These are phyloP conservation scores for Leptosomus discolor DNA, from an alignment of 2,113 vertebrate genomes.

Conservation along the genomic window DNA sequence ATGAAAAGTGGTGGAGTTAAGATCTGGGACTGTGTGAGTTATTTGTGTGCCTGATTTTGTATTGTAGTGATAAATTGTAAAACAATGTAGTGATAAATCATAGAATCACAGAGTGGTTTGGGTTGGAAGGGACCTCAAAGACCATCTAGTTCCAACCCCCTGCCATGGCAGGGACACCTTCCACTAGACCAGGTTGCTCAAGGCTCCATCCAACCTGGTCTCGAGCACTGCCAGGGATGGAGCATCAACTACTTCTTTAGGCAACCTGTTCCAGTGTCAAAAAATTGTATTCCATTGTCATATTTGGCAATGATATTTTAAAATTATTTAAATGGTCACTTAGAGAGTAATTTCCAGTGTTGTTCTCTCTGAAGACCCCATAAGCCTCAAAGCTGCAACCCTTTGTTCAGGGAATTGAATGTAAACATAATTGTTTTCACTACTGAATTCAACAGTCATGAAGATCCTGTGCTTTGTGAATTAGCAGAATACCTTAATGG, in stretches of 20 bases:
- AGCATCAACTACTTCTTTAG: no score
- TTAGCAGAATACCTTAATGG: background rate
- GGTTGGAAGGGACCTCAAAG: no score
- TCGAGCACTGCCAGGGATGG: no score
- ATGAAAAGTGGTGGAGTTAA: background rate
- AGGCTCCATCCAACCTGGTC: no score
- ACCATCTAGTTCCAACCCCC: no score
- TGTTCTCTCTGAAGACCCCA: background rate
- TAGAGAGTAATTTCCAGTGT: background rate
- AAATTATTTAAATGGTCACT: background rate
- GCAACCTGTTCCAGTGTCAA: no score
- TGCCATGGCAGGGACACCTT: no score
- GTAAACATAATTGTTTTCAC: background rate
- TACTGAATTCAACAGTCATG: background rate
- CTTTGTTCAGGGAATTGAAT: background rate
- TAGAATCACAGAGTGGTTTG: no score
- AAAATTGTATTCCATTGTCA: background rate
- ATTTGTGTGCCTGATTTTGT: background rate
- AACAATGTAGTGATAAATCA: background rate
- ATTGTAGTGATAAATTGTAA: background rate
- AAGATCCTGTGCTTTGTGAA: background rate
- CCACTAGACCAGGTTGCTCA: no score
- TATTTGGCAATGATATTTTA: background rate
- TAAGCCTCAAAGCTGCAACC: background rate
- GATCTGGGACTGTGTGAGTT: background rate